Evolutionary conservation across 2,113 vertebrate species (phyloP).

Genomic region (Heterochromis multidens): DNA sequence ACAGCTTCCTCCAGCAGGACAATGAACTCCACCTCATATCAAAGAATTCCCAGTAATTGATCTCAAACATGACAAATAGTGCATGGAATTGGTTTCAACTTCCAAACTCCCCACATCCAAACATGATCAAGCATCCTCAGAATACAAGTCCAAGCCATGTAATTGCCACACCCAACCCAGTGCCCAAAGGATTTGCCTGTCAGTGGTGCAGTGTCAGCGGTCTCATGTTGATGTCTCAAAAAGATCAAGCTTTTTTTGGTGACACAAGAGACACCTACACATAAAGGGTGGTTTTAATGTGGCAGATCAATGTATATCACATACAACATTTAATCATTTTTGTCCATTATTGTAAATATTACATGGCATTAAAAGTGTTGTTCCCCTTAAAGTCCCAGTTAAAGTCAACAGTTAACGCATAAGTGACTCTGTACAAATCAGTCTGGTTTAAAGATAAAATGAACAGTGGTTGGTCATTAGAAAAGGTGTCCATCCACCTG

Average conservation of each 20-base stretch:
- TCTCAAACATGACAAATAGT: neutral
- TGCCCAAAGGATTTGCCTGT: neutral
- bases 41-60: neutral
- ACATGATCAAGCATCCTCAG: neutral
- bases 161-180: rapidly evolving
- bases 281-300: neutral
- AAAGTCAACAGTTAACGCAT: neutral
- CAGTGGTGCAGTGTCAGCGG: neutral
- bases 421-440: neutral
- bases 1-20: neutral
- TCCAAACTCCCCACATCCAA: neutral
- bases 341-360: neutral
- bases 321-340: neutral
- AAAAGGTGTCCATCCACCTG: neutral
- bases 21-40: neutral
- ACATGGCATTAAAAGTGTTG: neutral
- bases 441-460: neutral
- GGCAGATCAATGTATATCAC: neutral
- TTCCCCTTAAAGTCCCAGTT: neutral
- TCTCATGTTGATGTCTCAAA: rapidly evolving
- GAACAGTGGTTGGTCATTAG: neutral
- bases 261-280: neutral
- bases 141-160: neutral
- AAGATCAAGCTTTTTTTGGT: neutral
- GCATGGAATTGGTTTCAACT: neutral